Evolutionary conservation across 2,113 vertebrate species (phyloP).

Genomic region (Scortum barcoo): DNA sequence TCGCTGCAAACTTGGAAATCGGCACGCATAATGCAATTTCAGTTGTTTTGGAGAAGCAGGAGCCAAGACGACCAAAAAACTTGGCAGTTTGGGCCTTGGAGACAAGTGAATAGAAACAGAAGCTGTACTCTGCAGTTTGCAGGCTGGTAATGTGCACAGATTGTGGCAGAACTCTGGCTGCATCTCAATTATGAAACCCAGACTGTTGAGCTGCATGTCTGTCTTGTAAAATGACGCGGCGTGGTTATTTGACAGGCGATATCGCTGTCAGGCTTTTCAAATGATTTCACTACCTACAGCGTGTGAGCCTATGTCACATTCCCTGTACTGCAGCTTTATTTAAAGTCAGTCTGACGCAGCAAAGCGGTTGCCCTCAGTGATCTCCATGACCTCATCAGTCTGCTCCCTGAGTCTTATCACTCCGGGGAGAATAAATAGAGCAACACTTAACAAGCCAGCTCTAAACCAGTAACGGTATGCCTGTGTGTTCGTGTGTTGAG

Average conservation of each 20-base stretch:
- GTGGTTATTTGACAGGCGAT: slow-evolving; percentile 43
- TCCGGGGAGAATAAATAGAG: slow-evolving; percentile 52
- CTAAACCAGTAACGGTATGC: slow-evolving; percentile 35
- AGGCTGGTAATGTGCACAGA: slow-evolving; percentile 72
- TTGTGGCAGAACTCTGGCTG: slow-evolving; percentile 71
- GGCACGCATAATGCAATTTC: slow-evolving; percentile 68
- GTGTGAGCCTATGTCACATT: neutral
- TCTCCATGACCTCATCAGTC: slow-evolving; percentile 65
- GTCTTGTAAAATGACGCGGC: slow-evolving; percentile 33
- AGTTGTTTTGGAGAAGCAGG: slow-evolving; percentile 70
- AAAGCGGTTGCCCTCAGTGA: slow-evolving; percentile 57
- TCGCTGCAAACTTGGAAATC: slow-evolving; percentile 72
- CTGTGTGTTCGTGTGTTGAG: slow-evolving; percentile 1
- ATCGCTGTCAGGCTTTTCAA: slow-evolving; percentile 33
- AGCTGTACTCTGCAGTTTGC: slow-evolving; percentile 69
- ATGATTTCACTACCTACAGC: slow-evolving; percentile 14
- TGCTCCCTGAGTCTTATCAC: slow-evolving; percentile 43
- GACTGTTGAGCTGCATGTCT: slow-evolving; percentile 50
- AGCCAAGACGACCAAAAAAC: slow-evolving; percentile 65
- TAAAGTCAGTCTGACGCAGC: slow-evolving; percentile 42
- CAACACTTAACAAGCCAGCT: slow-evolving; percentile 63
- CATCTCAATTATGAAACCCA: slow-evolving; percentile 66
- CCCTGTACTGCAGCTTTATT: slow-evolving; percentile 20
- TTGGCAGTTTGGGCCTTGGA: slow-evolving; percentile 73
- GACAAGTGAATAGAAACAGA: slow-evolving; percentile 74